Base-by-base conservation (phyloP, 2,797 vertebrate genomes). In the Rhodeus uyekii region DNA sequence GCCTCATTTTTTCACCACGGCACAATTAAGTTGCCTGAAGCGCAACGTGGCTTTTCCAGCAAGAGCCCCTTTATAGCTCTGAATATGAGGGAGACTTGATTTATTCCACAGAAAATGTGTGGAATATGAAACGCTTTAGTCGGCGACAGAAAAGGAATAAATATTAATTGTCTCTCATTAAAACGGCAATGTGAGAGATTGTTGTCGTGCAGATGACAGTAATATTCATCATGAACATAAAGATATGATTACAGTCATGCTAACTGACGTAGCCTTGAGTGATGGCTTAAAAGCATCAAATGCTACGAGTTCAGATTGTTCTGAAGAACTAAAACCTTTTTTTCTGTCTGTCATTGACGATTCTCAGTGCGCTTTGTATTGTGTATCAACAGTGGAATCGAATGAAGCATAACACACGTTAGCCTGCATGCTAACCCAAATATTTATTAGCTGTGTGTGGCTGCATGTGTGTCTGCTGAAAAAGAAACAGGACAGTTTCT, bases 21-120 rank as follows among this genome's bases (percentile, higher is more conserved):
- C 76, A 80, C 83, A 86, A 86, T 86, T 85, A 86, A 82, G 75
- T 87, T 82, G 86, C 89, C 89, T 63, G 79, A 68, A 87, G 89
- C 88, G 64, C 72, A 87, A 81, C 76, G n/a, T 79, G 67, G 81
- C 69, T 82, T 88, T 86, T 83, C 86, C 83, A 83, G 85, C 64
- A 55, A 61, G 79, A 36, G 74, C 78, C 83, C 44, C 76, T 84
- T 82, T 76, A 85, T 53, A 53, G 76, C 81, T 84, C 58, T 78
- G 44, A 85, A 76, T 89, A 81, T 77, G 74, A 78, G 73, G 38
- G 61, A 67, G 27, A 73, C 76, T 72, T 88, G 85, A 89, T 90
- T 89, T 85, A 88, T 87, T 84, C 60, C 2, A 12, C 29, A 60
- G 48, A 83, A 86, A 87, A 86, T 60, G 48, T 81, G 80, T 72